These are phyloP conservation scores for Geotrupes spiniger DNA, from an alignment of 2,888 invertebrate genomes.

Conservation along the genomic window DNA sequence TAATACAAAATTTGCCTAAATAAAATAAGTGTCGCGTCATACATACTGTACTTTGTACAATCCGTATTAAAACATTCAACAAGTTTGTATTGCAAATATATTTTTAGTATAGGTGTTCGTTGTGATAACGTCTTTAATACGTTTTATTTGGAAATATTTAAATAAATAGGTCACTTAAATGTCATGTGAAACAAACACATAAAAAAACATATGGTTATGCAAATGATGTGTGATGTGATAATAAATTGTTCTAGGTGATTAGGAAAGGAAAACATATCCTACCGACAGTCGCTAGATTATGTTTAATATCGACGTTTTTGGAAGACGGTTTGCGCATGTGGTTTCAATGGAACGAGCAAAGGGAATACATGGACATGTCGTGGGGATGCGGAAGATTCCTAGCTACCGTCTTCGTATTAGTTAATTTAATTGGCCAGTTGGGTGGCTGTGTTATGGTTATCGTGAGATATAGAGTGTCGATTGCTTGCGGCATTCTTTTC, in stretches of 20 bases:
- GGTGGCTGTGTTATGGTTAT: conserved; percentile 97
- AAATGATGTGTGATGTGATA: no score
- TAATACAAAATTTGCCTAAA: conserved; percentile 23
- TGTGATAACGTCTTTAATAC: no score
- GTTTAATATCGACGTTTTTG: conserved; percentile 96
- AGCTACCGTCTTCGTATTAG: conserved; percentile 90
- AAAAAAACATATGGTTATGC: no score
- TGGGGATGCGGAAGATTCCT: conserved; percentile 96
- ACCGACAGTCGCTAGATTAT: conserved; percentile 93
- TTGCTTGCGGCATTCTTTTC: conserved; percentile 89
- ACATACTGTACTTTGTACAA: conserved; percentile 27
- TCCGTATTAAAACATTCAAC: conserved; percentile 29
- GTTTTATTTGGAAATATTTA: no score
- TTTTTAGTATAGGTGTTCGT: no score
- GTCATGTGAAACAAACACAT: no score
- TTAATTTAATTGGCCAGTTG: conserved; percentile 94
- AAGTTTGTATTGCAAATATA: conserved; percentile 22
- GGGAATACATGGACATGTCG: conserved; percentile 96
- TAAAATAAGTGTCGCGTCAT: conserved; percentile 42
- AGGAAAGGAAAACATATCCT: conserved; percentile 88
- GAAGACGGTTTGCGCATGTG: conserved; percentile 99
- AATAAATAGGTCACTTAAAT: no score
- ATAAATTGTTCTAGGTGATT: conserved; percentile 66
- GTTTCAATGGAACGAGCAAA: conserved; percentile 97
- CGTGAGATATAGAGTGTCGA: conserved; percentile 83